A percentile compares a stretch with the other conserved stretches of the same genome.
Evolutionary conservation across 2,797 vertebrate species (phyloP).

Genomic region (Ciconia nigra): DNA sequence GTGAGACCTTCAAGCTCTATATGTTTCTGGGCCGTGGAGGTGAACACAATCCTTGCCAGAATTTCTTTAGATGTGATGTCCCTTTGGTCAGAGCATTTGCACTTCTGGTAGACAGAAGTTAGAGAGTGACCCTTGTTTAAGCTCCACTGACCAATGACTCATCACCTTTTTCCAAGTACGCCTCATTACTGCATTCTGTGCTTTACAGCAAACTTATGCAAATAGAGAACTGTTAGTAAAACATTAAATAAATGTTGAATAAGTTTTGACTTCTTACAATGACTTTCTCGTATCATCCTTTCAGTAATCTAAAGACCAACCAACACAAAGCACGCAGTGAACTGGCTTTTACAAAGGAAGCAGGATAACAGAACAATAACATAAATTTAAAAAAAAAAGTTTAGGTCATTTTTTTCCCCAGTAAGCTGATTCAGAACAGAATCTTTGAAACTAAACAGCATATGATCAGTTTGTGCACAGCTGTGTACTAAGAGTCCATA

Average conservation of each 20-base stretch:
- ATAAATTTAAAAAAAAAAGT: neutral
- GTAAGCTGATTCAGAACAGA: neutral
- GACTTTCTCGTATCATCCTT: neutral
- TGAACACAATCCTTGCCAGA: neutral
- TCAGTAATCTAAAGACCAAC: neutral
- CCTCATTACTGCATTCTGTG: neutral
- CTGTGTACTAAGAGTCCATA: neutral
- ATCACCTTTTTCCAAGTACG: neutral
- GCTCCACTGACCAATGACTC: neutral
- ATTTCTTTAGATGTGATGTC: neutral
- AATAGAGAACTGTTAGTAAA: neutral
- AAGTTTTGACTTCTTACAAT: neutral
- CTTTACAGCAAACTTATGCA: neutral
- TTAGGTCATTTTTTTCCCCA: neutral
- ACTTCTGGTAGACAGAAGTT: neutral
- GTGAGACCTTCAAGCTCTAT: neutral
- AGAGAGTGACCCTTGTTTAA: neutral
- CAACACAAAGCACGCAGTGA: neutral
- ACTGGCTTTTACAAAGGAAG: neutral
- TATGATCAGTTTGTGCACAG: neutral
- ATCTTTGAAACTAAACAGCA: neutral
- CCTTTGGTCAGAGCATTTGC: neutral
- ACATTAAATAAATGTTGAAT: neutral
- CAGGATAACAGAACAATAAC: neutral
- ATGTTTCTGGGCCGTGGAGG: neutral